Base-by-base conservation (phyloP, 2,888 invertebrate genomes). In the Leptogaster cylindrica region DNA sequence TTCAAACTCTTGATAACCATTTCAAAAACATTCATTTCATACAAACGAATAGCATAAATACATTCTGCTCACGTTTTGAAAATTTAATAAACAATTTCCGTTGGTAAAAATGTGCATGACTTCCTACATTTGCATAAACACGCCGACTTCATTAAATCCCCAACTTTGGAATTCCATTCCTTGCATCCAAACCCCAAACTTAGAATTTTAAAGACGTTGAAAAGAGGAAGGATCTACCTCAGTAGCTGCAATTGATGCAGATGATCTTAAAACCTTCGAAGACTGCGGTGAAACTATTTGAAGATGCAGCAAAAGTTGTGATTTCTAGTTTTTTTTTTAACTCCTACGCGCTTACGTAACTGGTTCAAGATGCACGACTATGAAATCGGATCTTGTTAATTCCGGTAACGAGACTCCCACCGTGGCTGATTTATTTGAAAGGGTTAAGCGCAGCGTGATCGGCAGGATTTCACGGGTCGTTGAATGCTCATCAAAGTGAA, bases 321-420 rank as follows among this genome's bases (percentile, higher is more conserved):
- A n/a, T n/a, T n/a, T n/a, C n/a, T n/a, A n/a, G n/a, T n/a, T n/a
- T n/a, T 55, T 55, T 55, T 39, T 33, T 23, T 55, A 55, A 10
- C 31, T 36, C 36, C 36, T 55, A 36, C 33, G 10, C 3, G 16
- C 14, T 55, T 55, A 36, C 55, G 55, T 23, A 55, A 55, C 6
- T 8, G 7, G 36, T n/a, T 55, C 12, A n/a, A 55, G 55, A 55
- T 20, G 55, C 55, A 55, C 55, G 55, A 55, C 55, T 55, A 23
- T 55, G 55, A 55, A 55, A 55, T 55, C 39, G 55, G 55, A 55
- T 55, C 55, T 36, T 55, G 36, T 55, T 39, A 36, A 55, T 36
- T 39, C 39, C 55, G 23, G 23, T 20, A 36, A 36, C 20, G 23
- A 36, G 55, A 39, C 39, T 39, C 23, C 39, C 55, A 36, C 55